phyloP scores from a whole-genome alignment of 2,888 invertebrate genomes.

The Cosmia pyralina region DNA sequence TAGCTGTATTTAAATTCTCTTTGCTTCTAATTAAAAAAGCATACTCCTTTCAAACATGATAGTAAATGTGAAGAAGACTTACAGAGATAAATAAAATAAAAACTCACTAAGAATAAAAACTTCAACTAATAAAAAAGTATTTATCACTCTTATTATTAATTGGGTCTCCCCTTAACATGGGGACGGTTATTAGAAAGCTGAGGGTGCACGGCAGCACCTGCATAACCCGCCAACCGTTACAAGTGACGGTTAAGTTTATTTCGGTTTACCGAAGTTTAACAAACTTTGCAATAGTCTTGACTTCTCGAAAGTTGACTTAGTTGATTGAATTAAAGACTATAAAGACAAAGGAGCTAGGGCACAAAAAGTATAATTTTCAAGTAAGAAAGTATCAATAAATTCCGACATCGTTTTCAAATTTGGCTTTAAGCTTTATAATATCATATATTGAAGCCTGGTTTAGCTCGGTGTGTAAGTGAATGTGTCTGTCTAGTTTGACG shows the following conservation, averaged over 20 bases:
- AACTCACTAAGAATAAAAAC: background rate
- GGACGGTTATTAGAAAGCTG: background rate
- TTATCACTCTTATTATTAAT: conserved; percentile 26
- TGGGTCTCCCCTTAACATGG: conserved; percentile 5
- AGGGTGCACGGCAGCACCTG: conserved; percentile 39
- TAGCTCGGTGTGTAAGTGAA: no score
- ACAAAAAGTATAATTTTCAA: no score
- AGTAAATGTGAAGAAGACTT: background rate
- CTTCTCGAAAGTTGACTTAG: background rate
- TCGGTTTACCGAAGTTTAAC: background rate
- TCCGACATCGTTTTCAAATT: no score
- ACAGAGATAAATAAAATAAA: conserved; percentile 3
- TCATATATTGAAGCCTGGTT: no score
- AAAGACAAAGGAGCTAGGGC: no score
- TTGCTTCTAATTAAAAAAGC: conserved; percentile 43
- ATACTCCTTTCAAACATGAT: conserved; percentile 13
- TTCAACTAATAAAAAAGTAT: background rate
- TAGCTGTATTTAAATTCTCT: conserved; percentile 31
- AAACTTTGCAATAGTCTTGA: background rate
- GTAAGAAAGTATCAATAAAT: no score
- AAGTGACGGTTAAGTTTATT: conserved; percentile 21
- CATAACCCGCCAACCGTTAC: background rate
- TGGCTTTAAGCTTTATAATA: no score
- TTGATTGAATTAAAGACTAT: background rate
- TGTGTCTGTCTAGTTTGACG: no score